Percentiles rank a stretch among this genome's conserved stretches.
Evolutionary conservation across 2,797 vertebrate genomes (phyloP).

Genomic region (Sylvilagus floridanus): DNA sequence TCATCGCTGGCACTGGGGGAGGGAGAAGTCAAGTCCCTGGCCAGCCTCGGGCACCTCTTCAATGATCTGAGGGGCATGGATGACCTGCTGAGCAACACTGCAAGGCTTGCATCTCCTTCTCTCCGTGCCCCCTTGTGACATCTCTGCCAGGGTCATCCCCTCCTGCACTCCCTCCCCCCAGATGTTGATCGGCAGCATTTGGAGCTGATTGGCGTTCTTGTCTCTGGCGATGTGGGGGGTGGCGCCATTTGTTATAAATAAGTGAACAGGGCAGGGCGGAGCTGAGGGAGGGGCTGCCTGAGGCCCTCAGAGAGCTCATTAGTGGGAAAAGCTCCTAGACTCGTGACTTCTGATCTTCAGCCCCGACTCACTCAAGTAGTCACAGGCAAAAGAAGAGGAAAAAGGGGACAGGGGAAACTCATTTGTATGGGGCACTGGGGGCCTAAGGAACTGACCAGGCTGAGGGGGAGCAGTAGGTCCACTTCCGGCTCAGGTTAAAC

Average conservation of each 20-base stretch:
- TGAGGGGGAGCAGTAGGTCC: not conserved
- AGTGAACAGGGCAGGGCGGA: constrained; percentile 62
- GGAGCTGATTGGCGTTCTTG: not conserved
- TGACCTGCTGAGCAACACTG: not conserved
- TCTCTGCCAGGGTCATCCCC: not conserved
- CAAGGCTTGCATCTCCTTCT: not conserved
- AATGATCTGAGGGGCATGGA: not conserved
- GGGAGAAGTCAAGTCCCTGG: not conserved
- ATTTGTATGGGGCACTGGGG: not conserved
- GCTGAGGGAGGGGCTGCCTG: constrained; percentile 82
- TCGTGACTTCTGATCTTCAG: constrained; percentile 83
- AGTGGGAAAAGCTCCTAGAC: constrained; percentile 87
- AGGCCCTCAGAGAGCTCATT: constrained; percentile 92
- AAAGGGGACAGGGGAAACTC: not conserved
- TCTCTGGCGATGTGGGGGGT: not conserved
- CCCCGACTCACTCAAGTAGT: constrained; percentile 81
- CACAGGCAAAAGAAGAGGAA: constrained; percentile 65
- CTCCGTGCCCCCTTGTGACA: constrained; percentile 19
- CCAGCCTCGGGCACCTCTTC: not conserved
- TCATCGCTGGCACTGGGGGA: not conserved
- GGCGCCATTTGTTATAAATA: constrained; percentile 56
- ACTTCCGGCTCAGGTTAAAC: not conserved
- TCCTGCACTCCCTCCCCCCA: not conserved
- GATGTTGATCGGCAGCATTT: not conserved
- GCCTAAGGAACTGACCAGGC: not conserved